Percentiles rank a stretch among this genome's conserved stretches.
These are phyloP conservation scores for Harpagoxenus sublaevis DNA, from an alignment of 2,888 invertebrate genomes.

Conservation along the genomic window DNA sequence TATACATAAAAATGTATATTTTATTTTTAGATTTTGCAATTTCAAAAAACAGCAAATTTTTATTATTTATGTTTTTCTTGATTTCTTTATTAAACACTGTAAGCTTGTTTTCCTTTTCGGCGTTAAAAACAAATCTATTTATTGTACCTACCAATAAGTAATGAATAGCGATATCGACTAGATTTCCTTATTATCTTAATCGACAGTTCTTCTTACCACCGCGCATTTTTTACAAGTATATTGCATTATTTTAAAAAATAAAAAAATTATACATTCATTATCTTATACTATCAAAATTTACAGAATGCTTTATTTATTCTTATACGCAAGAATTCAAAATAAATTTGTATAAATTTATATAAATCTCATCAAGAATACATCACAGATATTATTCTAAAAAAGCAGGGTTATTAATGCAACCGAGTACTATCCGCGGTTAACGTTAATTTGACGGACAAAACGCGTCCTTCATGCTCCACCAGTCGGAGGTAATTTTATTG, in stretches of 20 bases:
- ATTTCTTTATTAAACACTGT: not conserved
- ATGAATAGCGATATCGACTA: constrained; percentile 8
- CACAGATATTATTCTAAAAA: not conserved
- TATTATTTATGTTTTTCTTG: not conserved
- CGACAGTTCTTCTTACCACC: not conserved
- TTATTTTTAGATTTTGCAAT: not conserved
- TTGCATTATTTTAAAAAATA: not conserved
- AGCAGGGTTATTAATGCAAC: not conserved
- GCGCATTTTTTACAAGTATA: not conserved
- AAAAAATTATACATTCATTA: not conserved
- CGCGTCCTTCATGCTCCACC: not conserved
- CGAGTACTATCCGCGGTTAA: not conserved
- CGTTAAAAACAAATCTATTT: constrained; percentile 25
- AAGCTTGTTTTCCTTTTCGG: not conserved
- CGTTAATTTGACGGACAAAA: constrained; percentile 18
- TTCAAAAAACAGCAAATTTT: not conserved
- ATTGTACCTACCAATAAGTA: constrained; percentile 9
- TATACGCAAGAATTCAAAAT: not conserved
- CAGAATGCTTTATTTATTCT: not conserved
- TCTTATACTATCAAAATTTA: not conserved
- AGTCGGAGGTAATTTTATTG: constrained; percentile 52
- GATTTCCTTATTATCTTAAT: constrained; percentile 10
- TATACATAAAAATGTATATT: not conserved
- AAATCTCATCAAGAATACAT: not conserved
- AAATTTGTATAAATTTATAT: not conserved